Evolutionary conservation across 2,888 invertebrate genomes (phyloP).

Genomic region (Epiblema foenella): DNA sequence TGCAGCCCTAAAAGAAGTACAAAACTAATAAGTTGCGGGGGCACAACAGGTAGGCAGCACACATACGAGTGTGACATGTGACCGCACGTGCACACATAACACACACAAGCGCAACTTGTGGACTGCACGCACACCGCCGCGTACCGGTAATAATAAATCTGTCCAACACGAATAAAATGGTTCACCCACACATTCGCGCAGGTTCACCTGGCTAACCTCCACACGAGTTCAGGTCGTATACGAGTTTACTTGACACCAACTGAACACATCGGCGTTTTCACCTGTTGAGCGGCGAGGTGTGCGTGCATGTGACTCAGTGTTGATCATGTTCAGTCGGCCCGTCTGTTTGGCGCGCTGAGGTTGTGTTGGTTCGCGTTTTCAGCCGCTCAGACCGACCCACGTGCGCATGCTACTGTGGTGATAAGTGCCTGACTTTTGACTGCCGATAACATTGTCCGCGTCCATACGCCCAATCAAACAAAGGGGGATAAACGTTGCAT

Average conservation of each 20-base stretch:
- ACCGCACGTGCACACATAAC: constrained; percentile 65
- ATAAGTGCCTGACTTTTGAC: constrained; percentile 75
- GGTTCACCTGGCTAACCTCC: constrained; percentile 76
- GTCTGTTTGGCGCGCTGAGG: constrained; percentile 79
- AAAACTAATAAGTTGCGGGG: constrained; percentile 76
- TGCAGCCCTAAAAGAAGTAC: constrained; percentile 72
- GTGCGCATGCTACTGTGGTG: constrained; percentile 72
- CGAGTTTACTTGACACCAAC: constrained; percentile 72
- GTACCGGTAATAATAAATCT: constrained; percentile 72
- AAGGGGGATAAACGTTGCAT: constrained; percentile 27
- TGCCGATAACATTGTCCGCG: constrained; percentile 66
- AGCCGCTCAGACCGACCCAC: constrained; percentile 61
- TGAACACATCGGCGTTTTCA: constrained; percentile 81
- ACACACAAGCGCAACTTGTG: constrained; percentile 6
- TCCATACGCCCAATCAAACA: constrained; percentile 47
- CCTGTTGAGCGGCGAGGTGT: constrained; percentile 70
- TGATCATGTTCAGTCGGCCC: constrained; percentile 73
- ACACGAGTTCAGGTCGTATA: constrained; percentile 70
- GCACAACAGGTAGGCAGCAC: constrained; percentile 79
- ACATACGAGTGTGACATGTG: constrained; percentile 76
- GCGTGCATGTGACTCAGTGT: constrained; percentile 71
- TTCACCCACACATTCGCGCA: constrained; percentile 67
- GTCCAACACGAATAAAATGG: constrained; percentile 78
- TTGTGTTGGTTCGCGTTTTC: constrained; percentile 62
- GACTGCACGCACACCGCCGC: constrained; percentile 58